A percentile compares a stretch with the other conserved stretches of the same genome.
Evolutionary conservation across 2,888 invertebrate genomes (phyloP).

Genomic region (Resseliella maxima): DNA sequence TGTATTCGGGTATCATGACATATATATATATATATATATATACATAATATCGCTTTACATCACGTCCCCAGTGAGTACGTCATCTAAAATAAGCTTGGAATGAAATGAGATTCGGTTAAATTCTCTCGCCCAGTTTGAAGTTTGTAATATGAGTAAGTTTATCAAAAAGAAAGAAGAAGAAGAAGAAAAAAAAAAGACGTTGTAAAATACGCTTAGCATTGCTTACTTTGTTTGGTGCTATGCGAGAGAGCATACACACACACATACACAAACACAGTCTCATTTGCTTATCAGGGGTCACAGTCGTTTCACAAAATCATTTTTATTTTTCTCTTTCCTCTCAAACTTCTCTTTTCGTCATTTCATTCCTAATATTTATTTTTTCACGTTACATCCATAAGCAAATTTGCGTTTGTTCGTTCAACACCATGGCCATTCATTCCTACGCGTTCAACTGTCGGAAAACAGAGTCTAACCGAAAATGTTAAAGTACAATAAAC

Average conservation of each 20-base stretch:
- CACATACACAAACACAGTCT: background rate
- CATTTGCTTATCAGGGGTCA: conserved; percentile 37
- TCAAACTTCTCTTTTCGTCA: background rate
- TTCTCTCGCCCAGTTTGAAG: background rate
- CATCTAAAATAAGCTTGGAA: background rate
- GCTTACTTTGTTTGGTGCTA: background rate
- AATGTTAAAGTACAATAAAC: background rate
- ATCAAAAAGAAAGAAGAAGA: too few relatives aligned
- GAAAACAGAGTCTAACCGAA: background rate
- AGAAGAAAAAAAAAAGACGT: too few relatives aligned
- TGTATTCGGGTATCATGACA: background rate
- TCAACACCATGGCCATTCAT: background rate
- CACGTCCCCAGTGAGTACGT: conserved; percentile 4
- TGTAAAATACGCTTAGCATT: background rate
- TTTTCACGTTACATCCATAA: background rate
- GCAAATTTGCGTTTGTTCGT: background rate
- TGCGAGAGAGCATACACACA: background rate
- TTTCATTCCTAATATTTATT: background rate
- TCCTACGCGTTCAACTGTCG: background rate
- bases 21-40: background rate
- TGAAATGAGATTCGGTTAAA: background rate
- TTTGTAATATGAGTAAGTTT: conserved; percentile 3
- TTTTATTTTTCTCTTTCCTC: background rate
- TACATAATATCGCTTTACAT: background rate
- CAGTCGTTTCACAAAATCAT: conserved; percentile 34